Conservation (phyloP, 92 coral and sea anemone genomes). For the Epizoanthus illoricatus region DNA sequence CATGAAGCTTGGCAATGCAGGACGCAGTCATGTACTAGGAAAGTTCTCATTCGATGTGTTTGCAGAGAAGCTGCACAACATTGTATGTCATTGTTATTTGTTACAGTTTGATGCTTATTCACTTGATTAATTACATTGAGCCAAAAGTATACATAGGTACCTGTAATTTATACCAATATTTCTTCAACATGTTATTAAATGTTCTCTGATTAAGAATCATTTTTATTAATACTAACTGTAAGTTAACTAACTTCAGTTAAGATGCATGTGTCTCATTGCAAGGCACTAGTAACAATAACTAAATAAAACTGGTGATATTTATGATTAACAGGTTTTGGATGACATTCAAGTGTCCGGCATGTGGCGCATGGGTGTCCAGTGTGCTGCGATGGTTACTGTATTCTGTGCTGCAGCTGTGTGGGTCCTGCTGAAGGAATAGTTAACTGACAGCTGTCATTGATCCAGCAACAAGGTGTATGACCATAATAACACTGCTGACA, state of each 20-base stretch:
- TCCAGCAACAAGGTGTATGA: not conserved
- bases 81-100: constrained; percentile 93
- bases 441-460: too few species aligned
- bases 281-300: not conserved
- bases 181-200: too few species aligned
- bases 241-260: too few species aligned
- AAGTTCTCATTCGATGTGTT: constrained; percentile 98
- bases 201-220: not conserved
- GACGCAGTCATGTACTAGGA: constrained; percentile 75
- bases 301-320: constrained; percentile 24
- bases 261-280: too few species aligned
- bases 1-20: constrained; percentile 75
- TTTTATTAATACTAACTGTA: not conserved
- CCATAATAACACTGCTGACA: not conserved
- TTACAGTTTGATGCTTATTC: constrained; percentile 81
- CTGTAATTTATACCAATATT: too few species aligned
- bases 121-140: constrained; percentile 52
- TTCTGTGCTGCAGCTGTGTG: constrained; percentile 56
- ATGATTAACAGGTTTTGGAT: constrained; percentile 77
- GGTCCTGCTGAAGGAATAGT: constrained; percentile 40
- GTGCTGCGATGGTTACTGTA: constrained; percentile 54
- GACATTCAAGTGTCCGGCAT: constrained; percentile 51
- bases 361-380: constrained; percentile 66
- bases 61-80: constrained; percentile 81
- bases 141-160: too few species aligned